Evolutionary conservation across 2,888 invertebrate genomes (phyloP).

Genomic region (Athalia cordata): DNA sequence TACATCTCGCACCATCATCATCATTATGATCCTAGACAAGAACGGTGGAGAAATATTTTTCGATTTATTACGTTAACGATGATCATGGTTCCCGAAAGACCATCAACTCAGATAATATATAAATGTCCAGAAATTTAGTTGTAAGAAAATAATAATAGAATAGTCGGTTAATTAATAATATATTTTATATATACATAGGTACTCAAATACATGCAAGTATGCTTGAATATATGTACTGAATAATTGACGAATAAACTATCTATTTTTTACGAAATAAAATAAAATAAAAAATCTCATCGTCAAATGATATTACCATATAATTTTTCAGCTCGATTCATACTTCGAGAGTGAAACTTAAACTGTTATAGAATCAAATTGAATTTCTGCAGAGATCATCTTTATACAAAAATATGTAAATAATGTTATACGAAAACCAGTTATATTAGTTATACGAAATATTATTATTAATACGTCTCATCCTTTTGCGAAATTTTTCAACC

Average conservation of each 20-base stretch:
- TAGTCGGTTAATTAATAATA: conserved; percentile 25
- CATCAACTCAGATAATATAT: neutral
- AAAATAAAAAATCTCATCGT: too few relatives aligned
- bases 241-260: conserved; percentile 31
- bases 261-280: conserved; percentile 24
- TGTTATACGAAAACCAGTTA: too few relatives aligned
- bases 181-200: neutral
- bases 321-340: too few relatives aligned
- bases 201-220: neutral
- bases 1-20: too few relatives aligned
- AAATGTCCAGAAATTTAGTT: neutral
- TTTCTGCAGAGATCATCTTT: too few relatives aligned
- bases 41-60: neutral
- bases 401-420: too few relatives aligned
- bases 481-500: too few relatives aligned
- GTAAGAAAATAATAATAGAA: conserved; percentile 14
- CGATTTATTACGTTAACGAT: neutral
- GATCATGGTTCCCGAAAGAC: conserved; percentile 25
- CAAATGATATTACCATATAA: too few relatives aligned
- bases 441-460: too few relatives aligned
- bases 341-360: too few relatives aligned
- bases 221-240: conserved; percentile 30
- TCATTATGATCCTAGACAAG: neutral
- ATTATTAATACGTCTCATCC: too few relatives aligned
- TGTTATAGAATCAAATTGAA: too few relatives aligned